These are phyloP conservation scores for Ethmia dodecea DNA, from an alignment of 2,888 invertebrate genomes.

Conservation along the genomic window DNA sequence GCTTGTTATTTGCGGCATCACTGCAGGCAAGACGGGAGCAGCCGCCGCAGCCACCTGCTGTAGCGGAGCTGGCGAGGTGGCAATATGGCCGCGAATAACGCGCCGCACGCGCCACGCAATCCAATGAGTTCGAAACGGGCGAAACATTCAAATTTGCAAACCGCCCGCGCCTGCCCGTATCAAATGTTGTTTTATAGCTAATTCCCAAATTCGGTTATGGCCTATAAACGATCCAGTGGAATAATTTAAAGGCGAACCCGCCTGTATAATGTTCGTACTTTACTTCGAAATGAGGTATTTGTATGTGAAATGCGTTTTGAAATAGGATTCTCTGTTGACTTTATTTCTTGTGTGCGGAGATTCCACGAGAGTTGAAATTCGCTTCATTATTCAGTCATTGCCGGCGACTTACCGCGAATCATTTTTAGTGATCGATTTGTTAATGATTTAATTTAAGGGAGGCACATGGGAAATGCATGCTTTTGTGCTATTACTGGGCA, in stretches of 20 bases:
- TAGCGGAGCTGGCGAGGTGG: conserved; percentile 28
- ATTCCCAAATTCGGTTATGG: conserved; percentile 78
- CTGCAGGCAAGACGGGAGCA: too few species aligned
- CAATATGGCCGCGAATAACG: conserved; percentile 42
- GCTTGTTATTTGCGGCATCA: too few species aligned
- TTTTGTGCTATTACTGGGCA: too few species aligned
- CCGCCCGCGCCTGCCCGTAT: conserved; percentile 75
- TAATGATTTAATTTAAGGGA: conserved; percentile 15
- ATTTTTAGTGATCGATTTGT: conserved; percentile 13
- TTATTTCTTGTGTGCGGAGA: conserved; percentile 46
- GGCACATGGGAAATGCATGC: too few species aligned
- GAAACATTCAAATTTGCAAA: conserved; percentile 73
- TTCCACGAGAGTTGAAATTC: conserved; percentile 23
- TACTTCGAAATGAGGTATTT: conserved; percentile 75
- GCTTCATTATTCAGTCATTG: conserved; percentile 28
- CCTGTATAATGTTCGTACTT: conserved; percentile 76
- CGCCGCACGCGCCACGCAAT: conserved; percentile 65
- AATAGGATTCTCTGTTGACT: conserved; percentile 64
- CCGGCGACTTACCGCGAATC: conserved; percentile 15
- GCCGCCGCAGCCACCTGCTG: conserved; percentile 10
- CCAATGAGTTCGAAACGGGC: conserved; percentile 68
- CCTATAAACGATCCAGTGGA: conserved; percentile 77
- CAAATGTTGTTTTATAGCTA: conserved; percentile 79
- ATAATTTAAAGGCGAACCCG: conserved; percentile 77
- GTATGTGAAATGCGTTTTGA: conserved; percentile 76